phyloP scores from a whole-genome alignment of 2,113 vertebrate species.

The Thamnophis sirtalis region DNA sequence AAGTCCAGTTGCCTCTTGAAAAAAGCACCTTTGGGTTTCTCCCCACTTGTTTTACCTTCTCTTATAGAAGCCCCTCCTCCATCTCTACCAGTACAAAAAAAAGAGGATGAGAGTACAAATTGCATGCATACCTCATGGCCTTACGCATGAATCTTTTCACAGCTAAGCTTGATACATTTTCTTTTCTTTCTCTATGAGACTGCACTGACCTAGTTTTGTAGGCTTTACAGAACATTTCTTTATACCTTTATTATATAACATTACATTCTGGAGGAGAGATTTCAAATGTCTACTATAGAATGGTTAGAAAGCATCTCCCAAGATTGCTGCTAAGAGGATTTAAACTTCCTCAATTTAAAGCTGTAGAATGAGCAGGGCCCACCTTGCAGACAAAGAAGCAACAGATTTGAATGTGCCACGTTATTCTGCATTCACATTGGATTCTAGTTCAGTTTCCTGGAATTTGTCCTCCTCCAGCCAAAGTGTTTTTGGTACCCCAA shows the following conservation, averaged over 20 bases:
- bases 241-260: constrained; percentile 19
- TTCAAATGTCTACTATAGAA: constrained; percentile 28
- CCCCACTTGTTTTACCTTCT: background rate
- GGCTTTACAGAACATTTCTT: background rate
- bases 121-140: background rate
- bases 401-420: constrained; percentile 1
- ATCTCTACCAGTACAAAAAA: background rate
- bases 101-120: background rate
- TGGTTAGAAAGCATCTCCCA: constrained; percentile 41
- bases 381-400: constrained; percentile 1
- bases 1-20: too few relatives aligned
- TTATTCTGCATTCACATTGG: constrained; percentile 27
- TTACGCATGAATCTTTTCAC: background rate
- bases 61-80: background rate
- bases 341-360: constrained; percentile 37
- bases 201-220: background rate
- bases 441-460: constrained; percentile 24
- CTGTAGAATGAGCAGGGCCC: constrained; percentile 7
- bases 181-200: background rate
- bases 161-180: background rate
- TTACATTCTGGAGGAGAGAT: constrained; percentile 24
- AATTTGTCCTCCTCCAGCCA: constrained; percentile 29
- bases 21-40: background rate
- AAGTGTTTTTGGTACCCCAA: background rate
- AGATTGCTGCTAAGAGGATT: constrained; percentile 49